These are phyloP conservation scores for Saimiri boliviensis DNA, from an alignment of 2,113 vertebrate species.

Conservation along the genomic window DNA sequence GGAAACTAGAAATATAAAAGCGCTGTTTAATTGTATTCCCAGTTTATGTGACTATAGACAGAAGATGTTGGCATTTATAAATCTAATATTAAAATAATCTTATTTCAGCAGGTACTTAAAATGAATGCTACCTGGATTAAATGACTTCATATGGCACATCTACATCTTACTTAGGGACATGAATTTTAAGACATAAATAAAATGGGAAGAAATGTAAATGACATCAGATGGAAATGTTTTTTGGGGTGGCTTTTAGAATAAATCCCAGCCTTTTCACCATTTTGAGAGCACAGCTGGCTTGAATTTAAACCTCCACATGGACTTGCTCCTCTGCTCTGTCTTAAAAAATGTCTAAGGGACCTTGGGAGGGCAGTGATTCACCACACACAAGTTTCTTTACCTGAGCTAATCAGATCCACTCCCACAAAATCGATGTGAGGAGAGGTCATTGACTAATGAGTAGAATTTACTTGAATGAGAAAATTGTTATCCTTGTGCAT, in stretches of 20 bases:
- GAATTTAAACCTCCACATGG: conserved; percentile 41
- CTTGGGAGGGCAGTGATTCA: conserved; percentile 12
- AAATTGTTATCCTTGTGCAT: neutral
- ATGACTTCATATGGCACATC: conserved; percentile 67
- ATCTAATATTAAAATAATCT: conserved; percentile 68
- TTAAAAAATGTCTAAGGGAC: neutral
- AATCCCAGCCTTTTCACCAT: conserved; percentile 37
- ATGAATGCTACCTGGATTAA: conserved; percentile 70
- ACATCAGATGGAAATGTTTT: conserved; percentile 54
- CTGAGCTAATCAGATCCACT: neutral
- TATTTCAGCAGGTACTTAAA: conserved; percentile 76
- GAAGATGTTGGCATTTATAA: conserved; percentile 47
- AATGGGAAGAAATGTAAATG: conserved; percentile 65
- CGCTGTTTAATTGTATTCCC: neutral
- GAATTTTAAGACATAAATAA: conserved; percentile 60
- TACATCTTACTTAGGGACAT: conserved; percentile 67
- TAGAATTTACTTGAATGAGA: conserved; percentile 42
- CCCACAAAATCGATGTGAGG: neutral
- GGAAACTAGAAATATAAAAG: conserved; percentile 17
- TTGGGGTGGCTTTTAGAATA: conserved; percentile 51
- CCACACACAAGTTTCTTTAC: neutral
- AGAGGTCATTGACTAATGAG: conserved; percentile 27
- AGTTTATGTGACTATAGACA: conserved; percentile 32
- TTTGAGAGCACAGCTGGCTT: conserved; percentile 61
- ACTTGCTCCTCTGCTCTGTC: conserved; percentile 17